Base-by-base conservation (phyloP, 2,113 vertebrate species). In the Petrocephalus microphthalmus region DNA sequence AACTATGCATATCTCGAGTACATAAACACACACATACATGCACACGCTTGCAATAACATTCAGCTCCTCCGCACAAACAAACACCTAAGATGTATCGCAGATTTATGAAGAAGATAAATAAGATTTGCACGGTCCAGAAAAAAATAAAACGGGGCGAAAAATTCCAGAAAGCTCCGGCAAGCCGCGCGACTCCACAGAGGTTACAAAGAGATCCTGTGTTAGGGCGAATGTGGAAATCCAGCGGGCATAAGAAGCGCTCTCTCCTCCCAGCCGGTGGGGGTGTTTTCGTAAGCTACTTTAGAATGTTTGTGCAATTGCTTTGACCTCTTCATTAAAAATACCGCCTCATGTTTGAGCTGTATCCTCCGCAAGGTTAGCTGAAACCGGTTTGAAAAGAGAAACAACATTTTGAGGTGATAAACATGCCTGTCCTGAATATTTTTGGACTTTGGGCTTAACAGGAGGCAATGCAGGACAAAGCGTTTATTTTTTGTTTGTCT, bases 221-320 rank as follows among this genome's bases (percentile, higher is more conserved):
- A 45, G n/a, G 45, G 74, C 71, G 88, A 88, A 85, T 64, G 90
- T 90, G 90, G 90, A 92, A 88, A 89, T 95, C 95, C 95, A 91
- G 90, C 91, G 89, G 92, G 94, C 94, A 94, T 94, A 95, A 95
- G 94, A 94, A 91, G 91, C 88, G 88, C 90, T 90, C 91, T 91
- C 92, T 92, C 90, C 87, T 88, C 89, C 56, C 64, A 90, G 91
- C 92, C 92, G 92, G 92, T 92, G 90, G 92, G 92, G 64, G 91
- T 96, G 95, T 96, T 96, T 95, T 96, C 91, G 91, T 95, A 95
- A 96, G 95, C 95, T 95, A 96, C 95, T 96, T 96, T 95, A 94
- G 94, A 95, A 95, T 96, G 95, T 96, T 96, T 96, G 93, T 93
- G 95, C 94, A 95, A 95, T 95, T 92, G 93, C 93, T 94, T 94